phyloP scores from a whole-genome alignment of 1,140 invertebrate genomes.

The Sitodiplosis mosellana region DNA sequence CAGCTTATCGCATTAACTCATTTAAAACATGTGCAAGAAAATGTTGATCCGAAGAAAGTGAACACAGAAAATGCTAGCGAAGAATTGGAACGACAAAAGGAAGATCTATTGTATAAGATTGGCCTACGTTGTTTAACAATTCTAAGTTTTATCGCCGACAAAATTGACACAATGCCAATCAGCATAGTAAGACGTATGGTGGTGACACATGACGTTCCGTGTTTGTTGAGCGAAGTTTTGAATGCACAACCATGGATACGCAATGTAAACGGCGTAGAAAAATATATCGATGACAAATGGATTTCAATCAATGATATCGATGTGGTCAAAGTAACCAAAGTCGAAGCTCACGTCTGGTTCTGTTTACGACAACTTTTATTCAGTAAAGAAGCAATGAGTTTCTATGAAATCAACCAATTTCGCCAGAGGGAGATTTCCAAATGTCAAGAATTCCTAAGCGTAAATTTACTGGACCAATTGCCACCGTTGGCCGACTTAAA shows the following conservation, averaged over 20 bases:
- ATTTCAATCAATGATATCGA: constrained; percentile 29
- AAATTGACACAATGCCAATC: constrained; percentile 36
- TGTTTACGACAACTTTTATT: constrained; percentile 45
- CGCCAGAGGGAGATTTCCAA: constrained; percentile 39
- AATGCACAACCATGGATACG: constrained; percentile 47
- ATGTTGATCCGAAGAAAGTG: constrained; percentile 18
- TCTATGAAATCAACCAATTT: constrained; percentile 50
- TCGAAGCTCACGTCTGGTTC: constrained; percentile 55
- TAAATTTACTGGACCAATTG: constrained; percentile 50
- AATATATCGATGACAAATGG: constrained; percentile 43
- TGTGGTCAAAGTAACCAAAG: constrained; percentile 33
- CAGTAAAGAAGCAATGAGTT: constrained; percentile 35
- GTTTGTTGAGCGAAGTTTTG: constrained; percentile 47
- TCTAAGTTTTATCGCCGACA: constrained; percentile 35
- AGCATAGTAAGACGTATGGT: constrained; percentile 40
- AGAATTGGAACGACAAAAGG: constrained; percentile 41
- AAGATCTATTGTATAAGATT: constrained; percentile 47
- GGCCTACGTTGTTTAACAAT: constrained; percentile 50
- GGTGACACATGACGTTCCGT: constrained; percentile 48
- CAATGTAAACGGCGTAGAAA: constrained; percentile 29
- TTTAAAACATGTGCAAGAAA: constrained; percentile 12
- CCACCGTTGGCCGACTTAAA: constrained; percentile 53
- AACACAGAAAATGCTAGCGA: constrained; percentile 29
- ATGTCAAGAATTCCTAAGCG: constrained; percentile 40
- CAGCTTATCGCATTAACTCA: constrained; percentile 28